phyloP scores from a whole-genome alignment of 1,140 invertebrate genomes.

The Calliphora vicina region DNA sequence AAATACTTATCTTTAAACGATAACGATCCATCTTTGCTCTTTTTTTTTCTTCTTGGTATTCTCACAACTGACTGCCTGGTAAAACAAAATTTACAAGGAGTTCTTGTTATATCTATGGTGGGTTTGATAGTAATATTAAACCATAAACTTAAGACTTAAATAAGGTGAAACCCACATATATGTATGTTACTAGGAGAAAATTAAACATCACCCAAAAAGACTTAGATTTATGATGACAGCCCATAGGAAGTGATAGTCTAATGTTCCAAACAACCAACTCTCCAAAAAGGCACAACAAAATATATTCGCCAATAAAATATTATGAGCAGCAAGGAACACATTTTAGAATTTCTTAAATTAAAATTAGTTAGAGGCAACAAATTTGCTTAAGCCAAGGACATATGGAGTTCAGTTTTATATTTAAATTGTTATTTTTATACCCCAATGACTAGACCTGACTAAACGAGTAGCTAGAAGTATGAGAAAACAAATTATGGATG shows the following conservation, averaged over 20 bases:
- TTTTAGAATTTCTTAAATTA: background rate
- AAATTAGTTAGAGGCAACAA: background rate
- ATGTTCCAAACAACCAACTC: background rate
- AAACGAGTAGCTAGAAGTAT: too few species aligned
- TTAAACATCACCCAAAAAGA: constrained; percentile 10
- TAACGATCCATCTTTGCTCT: constrained; percentile 20
- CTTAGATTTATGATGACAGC: constrained; percentile 33
- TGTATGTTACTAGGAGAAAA: background rate
- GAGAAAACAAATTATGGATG: background rate
- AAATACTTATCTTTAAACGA: constrained; percentile 32
- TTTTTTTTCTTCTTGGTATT: background rate
- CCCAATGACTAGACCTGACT: background rate
- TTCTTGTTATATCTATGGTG: background rate
- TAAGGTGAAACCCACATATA: background rate
- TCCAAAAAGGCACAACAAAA: background rate
- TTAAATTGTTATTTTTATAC: background rate
- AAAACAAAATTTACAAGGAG: background rate
- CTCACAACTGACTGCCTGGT: background rate
- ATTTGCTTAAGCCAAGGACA: background rate
- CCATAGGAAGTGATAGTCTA: constrained; percentile 15
- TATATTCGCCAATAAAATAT: background rate
- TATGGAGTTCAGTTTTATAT: background rate
- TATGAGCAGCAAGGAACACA: background rate
- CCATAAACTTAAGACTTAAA: constrained; percentile 1
- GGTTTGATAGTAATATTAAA: background rate